Conservation (phyloP, 2,888 invertebrate genomes). For the Sabellastarte sp. region DNA sequence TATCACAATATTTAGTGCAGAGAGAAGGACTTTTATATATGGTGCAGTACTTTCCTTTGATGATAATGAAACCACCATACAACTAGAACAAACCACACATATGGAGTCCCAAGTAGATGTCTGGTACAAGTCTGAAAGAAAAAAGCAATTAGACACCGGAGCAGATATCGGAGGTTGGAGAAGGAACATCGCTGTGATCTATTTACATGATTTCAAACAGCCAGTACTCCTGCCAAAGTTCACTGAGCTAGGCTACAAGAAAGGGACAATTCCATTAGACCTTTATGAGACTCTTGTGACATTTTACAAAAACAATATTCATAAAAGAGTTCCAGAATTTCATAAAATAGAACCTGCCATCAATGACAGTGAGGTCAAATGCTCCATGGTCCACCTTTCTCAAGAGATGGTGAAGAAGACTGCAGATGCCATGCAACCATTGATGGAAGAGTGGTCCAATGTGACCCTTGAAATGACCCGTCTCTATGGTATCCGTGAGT, state of each 20-base stretch:
- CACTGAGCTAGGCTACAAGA: slow-evolving; percentile 1
- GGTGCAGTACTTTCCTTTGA: background rate
- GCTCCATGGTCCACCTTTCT: background rate
- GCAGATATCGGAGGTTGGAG: background rate
- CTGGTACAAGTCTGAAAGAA: background rate
- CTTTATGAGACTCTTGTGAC: background rate
- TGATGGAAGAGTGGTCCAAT: slow-evolving; percentile 2
- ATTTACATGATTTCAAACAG: background rate
- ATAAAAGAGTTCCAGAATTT: background rate
- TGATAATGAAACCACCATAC: background rate
- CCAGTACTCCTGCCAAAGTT: background rate
- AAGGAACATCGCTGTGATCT: background rate
- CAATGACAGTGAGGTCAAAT: background rate
- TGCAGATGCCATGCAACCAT: background rate
- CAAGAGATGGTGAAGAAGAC: background rate
- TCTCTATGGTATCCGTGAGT: slow-evolving; percentile 5
- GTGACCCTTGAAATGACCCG: background rate
- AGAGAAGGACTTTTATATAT: background rate
- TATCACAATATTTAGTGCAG: background rate
- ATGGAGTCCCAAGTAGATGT: background rate
- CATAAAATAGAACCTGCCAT: background rate
- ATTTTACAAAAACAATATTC: background rate
- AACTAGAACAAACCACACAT: background rate
- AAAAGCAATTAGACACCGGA: no score
- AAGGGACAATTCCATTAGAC: slow-evolving; percentile 2